Evolutionary conservation across 1,140 invertebrate genomes (phyloP).

Genomic region (Ceratitis capitata): DNA sequence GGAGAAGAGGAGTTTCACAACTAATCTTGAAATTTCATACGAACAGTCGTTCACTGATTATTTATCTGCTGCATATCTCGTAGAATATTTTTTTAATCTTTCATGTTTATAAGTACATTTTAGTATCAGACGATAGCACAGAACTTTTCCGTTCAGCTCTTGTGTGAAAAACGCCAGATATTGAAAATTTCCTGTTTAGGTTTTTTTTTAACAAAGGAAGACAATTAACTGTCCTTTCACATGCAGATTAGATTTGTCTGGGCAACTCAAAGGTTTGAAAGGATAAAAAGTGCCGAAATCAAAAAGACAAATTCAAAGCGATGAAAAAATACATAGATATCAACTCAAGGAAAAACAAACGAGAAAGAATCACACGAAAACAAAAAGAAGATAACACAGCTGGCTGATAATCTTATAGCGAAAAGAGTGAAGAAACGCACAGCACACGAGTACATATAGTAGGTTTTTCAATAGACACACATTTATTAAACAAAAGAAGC

Average conservation of each 20-base stretch:
- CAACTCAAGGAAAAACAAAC: not conserved
- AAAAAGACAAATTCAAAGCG: conserved; percentile 22
- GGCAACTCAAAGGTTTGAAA: not conserved
- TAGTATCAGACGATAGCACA: too few relatives aligned
- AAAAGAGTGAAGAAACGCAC: not conserved
- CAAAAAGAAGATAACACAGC: not conserved
- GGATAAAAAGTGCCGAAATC: not conserved
- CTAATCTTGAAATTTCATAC: too few relatives aligned
- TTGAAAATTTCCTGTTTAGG: too few relatives aligned
- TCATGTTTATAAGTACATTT: too few relatives aligned
- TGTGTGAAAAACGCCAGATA: too few relatives aligned
- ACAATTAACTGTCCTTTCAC: not conserved
- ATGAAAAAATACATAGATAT: not conserved
- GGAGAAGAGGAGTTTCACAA: too few relatives aligned
- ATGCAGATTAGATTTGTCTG: not conserved
- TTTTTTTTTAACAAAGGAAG: too few relatives aligned
- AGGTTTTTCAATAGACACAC: not conserved
- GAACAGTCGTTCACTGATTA: too few relatives aligned
- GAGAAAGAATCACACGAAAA: not conserved
- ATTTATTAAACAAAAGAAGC: not conserved
- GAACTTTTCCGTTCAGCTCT: too few relatives aligned
- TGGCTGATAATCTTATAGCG: not conserved
- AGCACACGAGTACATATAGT: not conserved
- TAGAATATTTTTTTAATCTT: too few relatives aligned
- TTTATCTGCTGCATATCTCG: too few relatives aligned